Evolutionary conservation across 2,797 vertebrate genomes (phyloP), one percentile per base, ranked within the genome.

Genomic region (Semaprochilodus insignis): DNA sequence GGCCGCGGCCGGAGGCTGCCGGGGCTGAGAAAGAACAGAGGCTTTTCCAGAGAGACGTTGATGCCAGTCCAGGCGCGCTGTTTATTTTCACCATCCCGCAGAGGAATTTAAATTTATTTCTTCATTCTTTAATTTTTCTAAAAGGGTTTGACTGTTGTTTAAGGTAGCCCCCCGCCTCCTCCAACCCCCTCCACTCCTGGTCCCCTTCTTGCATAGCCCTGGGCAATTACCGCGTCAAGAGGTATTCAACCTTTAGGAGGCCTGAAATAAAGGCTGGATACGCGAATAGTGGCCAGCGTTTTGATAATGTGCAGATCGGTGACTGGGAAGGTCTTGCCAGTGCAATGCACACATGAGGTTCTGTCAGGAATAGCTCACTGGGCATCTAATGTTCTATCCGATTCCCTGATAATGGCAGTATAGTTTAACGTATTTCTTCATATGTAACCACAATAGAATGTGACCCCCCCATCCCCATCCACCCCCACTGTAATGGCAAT

Each of bases 71-170:
- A 94, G 95, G 95, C 96, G 92, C 92, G 92, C 97, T 99, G 97
- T 98, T 98, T 99, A 99, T 99, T 99, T 99, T 99, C 96, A 97
- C 94, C 94, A 89, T 96, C 96, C 96, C 95, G 95, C 96, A 93
- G 95, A 97, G 96, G 96, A 97, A 98, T 98, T 97, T 97, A 95
- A 97, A 98, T 97, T 97, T 96, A 97, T 97, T 97, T 97, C 96
- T 95, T 95, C 94, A 94, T 96, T 96, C 96, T 91, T 92, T 91
- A 90, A 92, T 94, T 93, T 91, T 70, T 86, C 88, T 89, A 69
- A n/a, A 86, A 77, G 70, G 83, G 4, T 83, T 87, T 88, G 91
- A 92, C 84, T 81, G 89, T 92, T 92, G 92, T 93, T 93, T 96
- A 96, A 96, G 96, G 96, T 96, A 95, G 92, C 93, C 91, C 27